Conservation (phyloP, 2,888 invertebrate species). For the Microplitis manilae region DNA sequence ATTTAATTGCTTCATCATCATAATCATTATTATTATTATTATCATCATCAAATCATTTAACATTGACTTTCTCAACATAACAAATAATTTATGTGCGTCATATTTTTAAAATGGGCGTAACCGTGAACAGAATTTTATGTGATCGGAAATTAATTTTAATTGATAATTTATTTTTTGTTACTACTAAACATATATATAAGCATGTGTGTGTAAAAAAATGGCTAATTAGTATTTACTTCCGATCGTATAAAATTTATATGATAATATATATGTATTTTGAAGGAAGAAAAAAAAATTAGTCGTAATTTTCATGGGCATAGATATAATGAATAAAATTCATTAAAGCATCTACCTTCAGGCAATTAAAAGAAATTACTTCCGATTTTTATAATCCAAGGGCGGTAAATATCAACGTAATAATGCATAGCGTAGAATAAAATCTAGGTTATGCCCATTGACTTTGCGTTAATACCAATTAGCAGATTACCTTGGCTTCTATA, state of each 20-base stretch:
- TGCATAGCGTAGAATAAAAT: slow-evolving; percentile 45
- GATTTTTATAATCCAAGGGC: slow-evolving; percentile 48
- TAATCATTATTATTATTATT: not conserved
- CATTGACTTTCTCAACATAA: slow-evolving; percentile 34
- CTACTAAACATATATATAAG: too few relatives aligned
- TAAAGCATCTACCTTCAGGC: slow-evolving; percentile 27
- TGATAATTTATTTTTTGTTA: not conserved
- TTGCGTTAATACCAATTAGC: slow-evolving; percentile 50
- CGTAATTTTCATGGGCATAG: not conserved
- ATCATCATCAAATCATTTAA: slow-evolving; percentile 24
- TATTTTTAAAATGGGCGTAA: slow-evolving; percentile 44
- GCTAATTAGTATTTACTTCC: too few relatives aligned
- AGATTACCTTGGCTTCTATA: slow-evolving; percentile 53
- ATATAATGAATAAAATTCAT: slow-evolving; percentile 12
- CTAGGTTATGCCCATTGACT: slow-evolving; percentile 54
- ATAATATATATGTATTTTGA: too few relatives aligned
- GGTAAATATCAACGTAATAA: slow-evolving; percentile 35
- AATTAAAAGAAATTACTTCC: slow-evolving; percentile 47
- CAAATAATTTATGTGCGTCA: slow-evolving; percentile 41
- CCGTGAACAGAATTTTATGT: slow-evolving; percentile 50
- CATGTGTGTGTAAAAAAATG: too few relatives aligned
- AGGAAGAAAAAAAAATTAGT: not conserved
- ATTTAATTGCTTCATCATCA: slow-evolving; percentile 23
- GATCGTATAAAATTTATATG: too few relatives aligned
- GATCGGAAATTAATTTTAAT: slow-evolving; percentile 40